A percentile compares a stretch with the other conserved stretches of the same genome.
Evolutionary conservation across 2,113 vertebrate species (phyloP).

Genomic region (Loxodonta africana): DNA sequence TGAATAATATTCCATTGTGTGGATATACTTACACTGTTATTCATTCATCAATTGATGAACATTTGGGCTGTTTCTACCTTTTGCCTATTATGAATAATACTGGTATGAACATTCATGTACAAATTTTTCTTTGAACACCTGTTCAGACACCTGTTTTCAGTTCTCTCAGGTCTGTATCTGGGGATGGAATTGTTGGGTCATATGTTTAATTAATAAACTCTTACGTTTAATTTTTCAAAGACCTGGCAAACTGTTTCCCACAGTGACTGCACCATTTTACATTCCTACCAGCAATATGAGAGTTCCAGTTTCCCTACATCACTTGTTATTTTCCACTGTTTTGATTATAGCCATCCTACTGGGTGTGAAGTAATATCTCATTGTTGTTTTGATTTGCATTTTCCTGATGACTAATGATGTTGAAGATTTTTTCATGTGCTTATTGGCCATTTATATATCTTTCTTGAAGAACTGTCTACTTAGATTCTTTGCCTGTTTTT

Average conservation of each 20-base stretch:
- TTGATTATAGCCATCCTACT: not conserved
- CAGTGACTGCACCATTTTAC: slow-evolving; percentile 12
- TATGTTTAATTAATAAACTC: not conserved
- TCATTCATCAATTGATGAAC: not conserved
- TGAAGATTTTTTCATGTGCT: slow-evolving; percentile 6
- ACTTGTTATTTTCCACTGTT: not conserved
- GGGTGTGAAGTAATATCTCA: not conserved
- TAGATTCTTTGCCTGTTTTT: not conserved
- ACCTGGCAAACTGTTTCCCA: not conserved
- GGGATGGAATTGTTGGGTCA: not conserved
- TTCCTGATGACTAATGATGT: not conserved
- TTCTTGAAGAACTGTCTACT: not conserved
- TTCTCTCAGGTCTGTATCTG: not conserved
- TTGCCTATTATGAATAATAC: not conserved
- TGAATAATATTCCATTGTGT: not conserved
- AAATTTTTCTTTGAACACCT: slow-evolving; percentile 11
- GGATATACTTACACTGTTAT: not conserved
- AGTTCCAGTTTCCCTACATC: not conserved
- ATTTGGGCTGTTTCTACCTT: not conserved
- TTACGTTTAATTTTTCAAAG: slow-evolving; percentile 18
- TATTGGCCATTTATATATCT: not conserved
- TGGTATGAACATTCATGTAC: not conserved
- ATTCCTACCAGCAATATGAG: not conserved
- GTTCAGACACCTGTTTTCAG: slow-evolving; percentile 1
- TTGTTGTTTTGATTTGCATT: slow-evolving; percentile 49